Evolutionary conservation across 2,113 vertebrate genomes (phyloP), one percentile per base, ranked within the genome.

Genomic region (Melanostigma gelatinosum): DNA sequence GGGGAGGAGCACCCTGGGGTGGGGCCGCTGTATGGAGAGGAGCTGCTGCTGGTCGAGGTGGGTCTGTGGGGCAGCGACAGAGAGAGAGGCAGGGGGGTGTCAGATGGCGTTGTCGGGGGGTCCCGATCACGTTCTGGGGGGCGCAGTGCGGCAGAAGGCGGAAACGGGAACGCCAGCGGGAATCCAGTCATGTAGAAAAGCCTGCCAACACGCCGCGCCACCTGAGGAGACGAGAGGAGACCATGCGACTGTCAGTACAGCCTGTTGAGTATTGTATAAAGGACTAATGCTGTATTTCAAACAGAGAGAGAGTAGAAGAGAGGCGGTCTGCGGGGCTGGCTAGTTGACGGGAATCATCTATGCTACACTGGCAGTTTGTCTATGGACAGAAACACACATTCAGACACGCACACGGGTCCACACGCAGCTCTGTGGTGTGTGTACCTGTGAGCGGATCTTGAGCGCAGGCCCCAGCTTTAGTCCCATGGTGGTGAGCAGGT

Each of bases 391-490:
- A 83, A 80, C 82, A 69, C 62, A 65, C 82, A 65, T 58, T 82
- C 84, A 75, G 12, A 82, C 88, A 82, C 79, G 55, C 79, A 73
- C 67, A 32, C 24, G 27, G 52, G 50, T 78, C 72, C 79, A 77
- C 75, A 69, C 83, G 66, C 88, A 50, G 85, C 57, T 88, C 80
- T 85, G 87, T 34, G 80, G 79, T 74, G 91, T 87, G 90, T 91
- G 92, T 96, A 99, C 98, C 96, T 99, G 98, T 83, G 97, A 97
- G 86, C 97, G 93, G 63, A 99, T 99, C 95, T 99, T 99, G 82
- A 99, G 96, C 0, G 98, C 97, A 0, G 98, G 98, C 3, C 98
- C 98, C 22, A 99, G 93, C 88, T 99, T 99, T 77, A 99, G 94
- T 84, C 97, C 97, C 98, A 99, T 97, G 90, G 96, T 98, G 94